Percentiles rank a stretch among this genome's conserved stretches.
phyloP scores from a whole-genome alignment of 2,888 invertebrate species.

The Lycophotia porphyrea region DNA sequence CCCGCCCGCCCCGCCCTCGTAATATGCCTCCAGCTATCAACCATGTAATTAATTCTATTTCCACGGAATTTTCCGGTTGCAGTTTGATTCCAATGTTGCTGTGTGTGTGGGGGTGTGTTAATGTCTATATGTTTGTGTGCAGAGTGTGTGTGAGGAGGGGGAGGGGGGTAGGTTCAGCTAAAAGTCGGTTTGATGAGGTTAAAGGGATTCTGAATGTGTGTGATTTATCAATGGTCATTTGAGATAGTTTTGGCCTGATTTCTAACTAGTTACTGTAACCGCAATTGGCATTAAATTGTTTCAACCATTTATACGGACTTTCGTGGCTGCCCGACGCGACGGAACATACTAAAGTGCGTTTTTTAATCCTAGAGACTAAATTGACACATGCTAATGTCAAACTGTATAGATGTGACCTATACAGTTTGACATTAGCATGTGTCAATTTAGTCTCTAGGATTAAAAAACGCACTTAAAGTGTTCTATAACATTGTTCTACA shows the following conservation, averaged over 20 bases:
- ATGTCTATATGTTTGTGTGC: conserved; percentile 9
- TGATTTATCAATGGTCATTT: not conserved
- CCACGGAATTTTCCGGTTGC: conserved; percentile 69
- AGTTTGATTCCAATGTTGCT: conserved; percentile 54
- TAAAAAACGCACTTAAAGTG: not conserved
- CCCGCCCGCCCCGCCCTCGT: conserved; percentile 64
- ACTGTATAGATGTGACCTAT: too few species aligned
- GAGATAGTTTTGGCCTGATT: not conserved
- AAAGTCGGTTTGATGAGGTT: conserved; percentile 27
- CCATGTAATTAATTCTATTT: conserved; percentile 83
- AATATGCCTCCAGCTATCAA: conserved; percentile 62
- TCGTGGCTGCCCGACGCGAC: not conserved
- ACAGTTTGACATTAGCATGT: too few species aligned
- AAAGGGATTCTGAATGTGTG: conserved; percentile 11
- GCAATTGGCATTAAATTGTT: not conserved
- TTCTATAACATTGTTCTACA: not conserved
- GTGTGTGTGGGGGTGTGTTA: conserved; percentile 23
- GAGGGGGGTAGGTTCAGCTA: not conserved
- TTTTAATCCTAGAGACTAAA: too few species aligned
- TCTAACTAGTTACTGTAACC: not conserved
- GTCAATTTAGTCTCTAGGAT: too few species aligned
- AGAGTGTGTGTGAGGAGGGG: not conserved
- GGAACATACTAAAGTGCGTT: too few species aligned
- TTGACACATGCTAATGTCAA: too few species aligned
- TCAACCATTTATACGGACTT: not conserved